Evolutionary conservation across 2,888 invertebrate genomes (phyloP), one percentile per base, ranked within the genome.

Genomic region (Microctonus aethiopoides): DNA sequence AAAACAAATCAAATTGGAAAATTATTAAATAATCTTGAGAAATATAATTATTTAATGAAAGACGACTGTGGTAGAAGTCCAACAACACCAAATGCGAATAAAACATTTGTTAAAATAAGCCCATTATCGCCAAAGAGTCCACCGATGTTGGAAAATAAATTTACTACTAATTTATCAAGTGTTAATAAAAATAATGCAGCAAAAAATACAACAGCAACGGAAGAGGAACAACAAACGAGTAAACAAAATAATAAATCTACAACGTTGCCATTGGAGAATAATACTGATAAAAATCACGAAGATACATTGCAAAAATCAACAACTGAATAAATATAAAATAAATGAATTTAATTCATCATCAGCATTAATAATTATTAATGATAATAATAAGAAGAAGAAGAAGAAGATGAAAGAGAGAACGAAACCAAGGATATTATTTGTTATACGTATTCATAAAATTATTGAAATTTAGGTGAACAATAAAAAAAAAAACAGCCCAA

Each of bases 1-100:
- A 98, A 97, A 90, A 96, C 97, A 80, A 94, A 94, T 86, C 96
- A 97, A 89, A 96, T 98, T 88, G 96, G 96, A 88, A 94, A 95
- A 90, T 94, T 96, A 87, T 91, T 96, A 81, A 92, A 92, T 89
- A 95, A 95, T 89, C 91, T 96, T 86, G 95, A 96, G 89, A 95
- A 94, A 89, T 94, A 93, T 88, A 93, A 93, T 87, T 91, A 93
- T 84, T 90, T 92, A 83, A 87, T 91, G 87, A 92, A 91, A 86
- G 90, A 92, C 16, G 88, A 88, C 74, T 83, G 80, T 76, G 82
- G 85, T 73, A 84, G 83, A 63, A 86, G 87, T 73, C 88, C 87
- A 74, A 89, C 89, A 79, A 88, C 88, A 76, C 84, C 84, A 20
- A 77, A 74, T 59, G 70, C 75, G 64, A 82, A 81, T 71, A 78